Evolutionary conservation across 2,113 vertebrate species (phyloP), one percentile per base, ranked within the genome.

Genomic region (Chionomys nivalis): DNA sequence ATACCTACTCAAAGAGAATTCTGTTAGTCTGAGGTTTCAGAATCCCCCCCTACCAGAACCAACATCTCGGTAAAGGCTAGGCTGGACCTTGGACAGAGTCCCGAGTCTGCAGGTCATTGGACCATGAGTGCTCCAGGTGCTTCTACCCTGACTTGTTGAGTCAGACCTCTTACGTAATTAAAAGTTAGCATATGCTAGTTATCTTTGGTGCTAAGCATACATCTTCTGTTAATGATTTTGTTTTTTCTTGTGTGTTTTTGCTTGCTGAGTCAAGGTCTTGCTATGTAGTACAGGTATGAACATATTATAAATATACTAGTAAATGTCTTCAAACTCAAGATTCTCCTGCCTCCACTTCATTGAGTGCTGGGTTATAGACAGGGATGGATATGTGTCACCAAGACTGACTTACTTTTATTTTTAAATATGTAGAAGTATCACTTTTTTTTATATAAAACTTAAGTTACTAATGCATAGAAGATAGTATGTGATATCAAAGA

Each of bases 91-190:
- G 96, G 98, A 97, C 91, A 98, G 98, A 97, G 94, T 77, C 96
- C 96, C 96, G 96, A 95, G 97, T 94, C 98, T 98, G 98, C 98
- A 98, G 98, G 98, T 99, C 99, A 99, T 99, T 99, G 99, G 98
- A 99, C 99, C 96, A 99, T 98, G 93, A 99, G 99, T 7, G 99
- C 99, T 98, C 99, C 99, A 73, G 99, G 99, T 98, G 99, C 99
- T 99, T 98, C 99, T 99, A 99, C 99, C 99, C 99, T 99, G 99
- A 97, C 99, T 99, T 72, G n/a, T 39, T 39, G n/a, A 39, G n/a
- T 23, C 44, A 91, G 11, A 49, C 21, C 23, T 76, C 61, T 88
- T 76, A 89, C 42, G 44, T 85, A 89, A 72, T 72, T 82, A 87
- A 77, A 73, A 33, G 55, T 49, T 86, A 79, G 6, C 65, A 11